Evolutionary conservation across 2,888 invertebrate species (phyloP), one percentile per base, ranked within the genome.

Genomic region (Chloroclysta siterata): DNA sequence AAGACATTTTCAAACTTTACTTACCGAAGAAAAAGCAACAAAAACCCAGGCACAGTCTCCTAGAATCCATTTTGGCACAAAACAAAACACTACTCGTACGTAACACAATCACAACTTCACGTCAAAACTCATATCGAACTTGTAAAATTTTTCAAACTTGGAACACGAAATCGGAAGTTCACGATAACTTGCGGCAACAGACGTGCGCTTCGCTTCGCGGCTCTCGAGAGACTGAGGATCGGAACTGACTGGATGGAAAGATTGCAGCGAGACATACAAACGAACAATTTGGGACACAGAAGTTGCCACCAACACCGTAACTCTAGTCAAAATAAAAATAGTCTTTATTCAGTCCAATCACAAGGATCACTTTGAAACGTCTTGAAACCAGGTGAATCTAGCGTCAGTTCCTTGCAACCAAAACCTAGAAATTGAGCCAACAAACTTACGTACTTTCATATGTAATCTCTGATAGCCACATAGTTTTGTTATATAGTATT

Each of bases 51-150:
- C 13, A 56, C 42, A 62, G 42, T 48, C 59, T 66, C 70, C 65
- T 53, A 46, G 63, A 59, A 72, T 72, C 72, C 72, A 72, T 72
- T 70, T 68, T 66, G 60, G 22, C 64, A 69, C 65, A 61, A 58
- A 61, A 29, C 64, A 69, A 67, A 39, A 39, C 36, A 33, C 33
- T 33, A 33, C 33, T 5, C 8, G 5, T 50, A 41, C 8, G 5
- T 46, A 28, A 14, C 13, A 33, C 51, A 51, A 51, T 59, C 56
- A 68, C 67, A 70, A 56, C 48, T 67, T 63, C 13, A 72, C 72
- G 33, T 69, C 72, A 51, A 67, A 70, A 70, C 70, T 70, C 67
- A 68, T 70, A 63, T 68, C 14, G 11, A 47, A 60, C 11, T 50
- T 36, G 22, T 8, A 51, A 53, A 0, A 14, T 22, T 54, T 46